A percentile compares a stretch with the other conserved stretches of the same genome.
Evolutionary conservation across 2,113 vertebrate species (phyloP).

Genomic region (Rattus rattus): DNA sequence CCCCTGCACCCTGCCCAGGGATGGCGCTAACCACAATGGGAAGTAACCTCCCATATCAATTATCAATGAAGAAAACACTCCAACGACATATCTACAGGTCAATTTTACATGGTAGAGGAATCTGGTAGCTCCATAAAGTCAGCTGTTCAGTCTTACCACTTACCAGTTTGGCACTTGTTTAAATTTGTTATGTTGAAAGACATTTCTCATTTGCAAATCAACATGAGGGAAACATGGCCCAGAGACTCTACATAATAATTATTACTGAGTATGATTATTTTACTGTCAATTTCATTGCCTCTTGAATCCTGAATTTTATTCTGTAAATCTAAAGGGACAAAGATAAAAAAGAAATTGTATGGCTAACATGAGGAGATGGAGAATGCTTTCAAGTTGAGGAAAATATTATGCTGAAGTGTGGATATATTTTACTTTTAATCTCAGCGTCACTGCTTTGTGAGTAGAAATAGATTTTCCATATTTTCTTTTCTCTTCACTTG

Average conservation of each 20-base stretch:
- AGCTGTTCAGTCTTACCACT: not conserved
- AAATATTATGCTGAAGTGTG: not conserved
- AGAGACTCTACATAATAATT: not conserved
- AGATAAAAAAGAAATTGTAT: conserved; percentile 42
- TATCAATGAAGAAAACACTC: not conserved
- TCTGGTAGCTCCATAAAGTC: not conserved
- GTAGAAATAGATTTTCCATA: not conserved
- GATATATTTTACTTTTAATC: not conserved
- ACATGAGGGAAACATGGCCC: not conserved
- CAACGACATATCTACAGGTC: not conserved
- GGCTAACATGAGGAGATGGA: not conserved
- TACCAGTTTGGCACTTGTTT: not conserved
- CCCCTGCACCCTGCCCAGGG: not conserved
- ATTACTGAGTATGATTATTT: not conserved
- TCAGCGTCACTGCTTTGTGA: not conserved
- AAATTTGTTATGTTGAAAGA: conserved; percentile 17
- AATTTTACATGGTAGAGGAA: not conserved
- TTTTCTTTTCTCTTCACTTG: not conserved
- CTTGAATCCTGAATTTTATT: not conserved
- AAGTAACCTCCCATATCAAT: not conserved
- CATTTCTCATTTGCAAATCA: not conserved
- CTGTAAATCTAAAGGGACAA: conserved; percentile 10
- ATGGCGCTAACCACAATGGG: not conserved
- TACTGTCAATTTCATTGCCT: not conserved
- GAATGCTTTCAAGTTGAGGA: conserved; percentile 31